phyloP scores from a whole-genome alignment of 1,140 invertebrate genomes.

The Plectrocnemia conspersa region DNA sequence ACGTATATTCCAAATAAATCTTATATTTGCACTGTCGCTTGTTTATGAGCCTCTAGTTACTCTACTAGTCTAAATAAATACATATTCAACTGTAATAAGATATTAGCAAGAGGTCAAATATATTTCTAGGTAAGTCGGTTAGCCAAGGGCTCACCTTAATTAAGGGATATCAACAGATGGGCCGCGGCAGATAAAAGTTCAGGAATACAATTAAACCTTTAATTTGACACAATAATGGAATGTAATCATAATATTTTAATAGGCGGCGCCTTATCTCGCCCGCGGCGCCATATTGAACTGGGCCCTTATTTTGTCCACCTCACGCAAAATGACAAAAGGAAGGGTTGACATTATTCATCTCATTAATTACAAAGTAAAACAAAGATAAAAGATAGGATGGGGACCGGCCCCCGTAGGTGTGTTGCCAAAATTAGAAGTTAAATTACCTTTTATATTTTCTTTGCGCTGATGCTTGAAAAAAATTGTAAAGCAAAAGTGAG shows the following conservation, averaged over 20 bases:
- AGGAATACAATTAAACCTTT: conserved; percentile 28
- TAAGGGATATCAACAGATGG: conserved; percentile 2
- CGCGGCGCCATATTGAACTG: conserved; percentile 28
- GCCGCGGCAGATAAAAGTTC: conserved; percentile 19
- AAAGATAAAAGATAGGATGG: conserved; percentile 34
- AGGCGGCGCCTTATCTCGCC: conserved; percentile 29
- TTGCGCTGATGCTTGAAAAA: conserved; percentile 15
- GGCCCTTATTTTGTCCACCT: conserved; percentile 30
- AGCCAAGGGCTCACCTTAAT: conserved; percentile 15
- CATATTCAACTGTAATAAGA: too few relatives aligned
- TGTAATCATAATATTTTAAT: conserved; percentile 32
- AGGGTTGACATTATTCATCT: conserved; percentile 36
- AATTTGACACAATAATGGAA: conserved; percentile 30
- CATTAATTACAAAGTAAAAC: conserved; percentile 37
- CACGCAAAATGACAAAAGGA: conserved; percentile 33
- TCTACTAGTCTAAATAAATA: too few relatives aligned
- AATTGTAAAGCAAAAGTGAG: too few relatives aligned
- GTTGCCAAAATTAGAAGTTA: conserved; percentile 27
- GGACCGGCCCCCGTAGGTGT: conserved; percentile 15
- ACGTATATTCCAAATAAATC: too few relatives aligned
- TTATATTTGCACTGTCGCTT: too few relatives aligned
- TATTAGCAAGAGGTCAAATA: too few relatives aligned
- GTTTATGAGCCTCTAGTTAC: too few relatives aligned
- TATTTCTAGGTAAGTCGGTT: too few relatives aligned
- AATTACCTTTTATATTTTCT: conserved; percentile 31